Evolutionary conservation across 2,113 vertebrate species (phyloP), one percentile per base, ranked within the genome.

Genomic region (Mola mola): DNA sequence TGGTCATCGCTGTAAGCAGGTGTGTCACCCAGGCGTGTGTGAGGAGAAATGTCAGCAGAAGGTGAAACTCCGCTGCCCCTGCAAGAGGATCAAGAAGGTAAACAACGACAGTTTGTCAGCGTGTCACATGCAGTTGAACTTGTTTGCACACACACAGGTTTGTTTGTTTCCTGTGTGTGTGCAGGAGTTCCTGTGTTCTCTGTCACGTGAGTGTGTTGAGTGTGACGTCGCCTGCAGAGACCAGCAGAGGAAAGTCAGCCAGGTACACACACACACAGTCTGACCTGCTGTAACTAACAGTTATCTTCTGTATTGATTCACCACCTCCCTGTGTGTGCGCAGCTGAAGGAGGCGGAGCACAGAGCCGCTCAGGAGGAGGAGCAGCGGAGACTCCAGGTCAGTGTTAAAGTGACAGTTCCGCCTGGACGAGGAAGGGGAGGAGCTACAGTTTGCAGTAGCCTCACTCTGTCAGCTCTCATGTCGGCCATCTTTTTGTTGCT

Each of bases 61-160:
- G 78, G 96, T 98, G 55, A 98, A 96, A 79, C 84, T 97, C 44
- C 90, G 93, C 28, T 98, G 97, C 82, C 92, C 95, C 47, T 98
- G 97, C 85, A 97, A 91, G 76, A 95, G 96, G 79, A 93, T 98
- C 46, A 98, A 94, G 84, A 98, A 96, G 95, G 96, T 97, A 15
- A 9, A 88, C 55, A 43, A n/a, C n/a, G n/a, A n/a, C n/a, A n/a
- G n/a, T n/a, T n/a, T n/a, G n/a, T n/a, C n/a, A n/a, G n/a, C n/a
- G n/a, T n/a, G n/a, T n/a, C n/a, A n/a, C n/a, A n/a, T n/a, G n/a
- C n/a, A n/a, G n/a, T n/a, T n/a, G n/a, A n/a, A n/a, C n/a, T n/a
- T n/a, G n/a, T n/a, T n/a, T n/a, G n/a, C n/a, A n/a, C n/a, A n/a
- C n/a, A n/a, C n/a, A n/a, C n/a, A n/a, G n/a, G n/a, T n/a, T n/a